These are phyloP conservation scores for Barypeithes pellucidus DNA, from an alignment of 2,888 invertebrate genomes.

Conservation along the genomic window DNA sequence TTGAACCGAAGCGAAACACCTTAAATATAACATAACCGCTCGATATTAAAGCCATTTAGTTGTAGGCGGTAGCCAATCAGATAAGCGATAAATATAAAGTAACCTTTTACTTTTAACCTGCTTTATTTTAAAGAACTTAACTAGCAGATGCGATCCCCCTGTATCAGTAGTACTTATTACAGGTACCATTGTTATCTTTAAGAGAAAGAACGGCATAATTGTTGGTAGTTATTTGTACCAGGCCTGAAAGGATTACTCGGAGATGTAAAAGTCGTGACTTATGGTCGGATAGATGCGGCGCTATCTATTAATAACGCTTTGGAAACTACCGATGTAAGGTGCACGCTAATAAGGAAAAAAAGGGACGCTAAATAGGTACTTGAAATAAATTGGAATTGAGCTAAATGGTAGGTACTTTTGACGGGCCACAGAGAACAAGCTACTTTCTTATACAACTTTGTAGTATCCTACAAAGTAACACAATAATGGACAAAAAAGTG, in stretches of 20 bases:
- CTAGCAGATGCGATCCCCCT: conserved; percentile 12
- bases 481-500: no score
- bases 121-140: conserved; percentile 10
- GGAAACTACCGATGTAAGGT: conserved; percentile 52
- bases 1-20: conserved; percentile 9
- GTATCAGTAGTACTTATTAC: conserved; percentile 19
- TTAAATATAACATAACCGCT: neutral
- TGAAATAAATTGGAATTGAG: conserved; percentile 44
- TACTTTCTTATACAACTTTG: conserved; percentile 1
- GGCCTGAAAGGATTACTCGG: conserved; percentile 27
- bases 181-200: conserved; percentile 16
- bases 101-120: conserved; percentile 20
- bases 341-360: conserved; percentile 49
- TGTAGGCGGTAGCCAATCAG: conserved; percentile 39
- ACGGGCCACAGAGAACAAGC: neutral
- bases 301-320: conserved; percentile 53
- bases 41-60: conserved; percentile 16
- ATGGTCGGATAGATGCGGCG: conserved; percentile 34
- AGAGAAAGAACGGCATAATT: conserved; percentile 17
- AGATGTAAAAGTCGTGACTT: conserved; percentile 52
- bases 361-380: conserved; percentile 17
- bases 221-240: conserved; percentile 31
- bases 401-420: conserved; percentile 7
- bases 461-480: no score
- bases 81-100: conserved; percentile 17